Evolutionary conservation across 1,140 invertebrate species (phyloP).

Genomic region (Phymastichus coffea): DNA sequence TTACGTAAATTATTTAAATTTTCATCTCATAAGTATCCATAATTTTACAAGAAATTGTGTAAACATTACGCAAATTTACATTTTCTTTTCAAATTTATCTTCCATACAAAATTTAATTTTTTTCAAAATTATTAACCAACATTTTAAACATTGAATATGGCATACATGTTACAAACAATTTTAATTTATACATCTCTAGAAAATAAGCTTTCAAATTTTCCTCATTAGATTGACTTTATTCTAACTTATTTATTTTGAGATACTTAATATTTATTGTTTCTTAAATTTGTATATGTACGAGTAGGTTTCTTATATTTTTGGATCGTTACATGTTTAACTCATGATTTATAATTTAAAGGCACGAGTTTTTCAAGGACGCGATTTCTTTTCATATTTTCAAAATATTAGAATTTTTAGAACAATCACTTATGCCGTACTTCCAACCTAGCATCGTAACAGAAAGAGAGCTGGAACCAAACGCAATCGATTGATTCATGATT

Average conservation of each 20-base stretch:
- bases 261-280: no score
- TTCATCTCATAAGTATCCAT: constrained; percentile 9
- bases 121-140: constrained; percentile 2
- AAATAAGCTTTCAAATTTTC: background rate
- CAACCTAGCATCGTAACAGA: no score
- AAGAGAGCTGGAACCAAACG: no score
- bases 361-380: constrained; percentile 16
- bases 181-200: background rate
- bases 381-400: background rate
- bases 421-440: no score
- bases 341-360: constrained; percentile 11
- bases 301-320: constrained; percentile 15
- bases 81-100: background rate
- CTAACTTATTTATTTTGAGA: no score
- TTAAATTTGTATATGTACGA: no score
- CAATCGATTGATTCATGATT: no score
- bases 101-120: background rate
- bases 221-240: no score
- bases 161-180: background rate
- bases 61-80: background rate
- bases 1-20: background rate
- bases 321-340: constrained; percentile 6
- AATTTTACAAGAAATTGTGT: background rate
- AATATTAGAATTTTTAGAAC: constrained; percentile 7
- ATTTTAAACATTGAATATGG: constrained; percentile 4